phyloP scores from a whole-genome alignment of 2,797 vertebrate genomes.

The Sternotherus odoratus region DNA sequence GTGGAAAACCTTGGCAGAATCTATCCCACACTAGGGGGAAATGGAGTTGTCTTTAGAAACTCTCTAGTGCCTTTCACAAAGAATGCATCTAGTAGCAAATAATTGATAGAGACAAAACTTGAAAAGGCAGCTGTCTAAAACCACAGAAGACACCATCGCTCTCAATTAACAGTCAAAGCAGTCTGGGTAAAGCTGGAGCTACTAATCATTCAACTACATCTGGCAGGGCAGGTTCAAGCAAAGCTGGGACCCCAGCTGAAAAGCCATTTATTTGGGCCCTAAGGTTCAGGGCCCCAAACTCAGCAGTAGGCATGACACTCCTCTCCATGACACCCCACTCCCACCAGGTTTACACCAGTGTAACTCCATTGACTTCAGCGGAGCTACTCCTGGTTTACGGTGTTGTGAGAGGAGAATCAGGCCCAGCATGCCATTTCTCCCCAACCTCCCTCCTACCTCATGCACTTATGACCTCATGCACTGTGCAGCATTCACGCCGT shows the following conservation, averaged over 20 bases:
- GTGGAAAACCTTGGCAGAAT: background rate
- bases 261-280: background rate
- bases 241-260: background rate
- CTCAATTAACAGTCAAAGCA: conserved; percentile 58
- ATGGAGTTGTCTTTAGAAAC: background rate
- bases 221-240: conserved; percentile 71
- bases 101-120: background rate
- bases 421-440: background rate
- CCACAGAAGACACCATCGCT: conserved; percentile 32
- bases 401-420: background rate
- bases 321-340: background rate
- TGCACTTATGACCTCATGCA: background rate
- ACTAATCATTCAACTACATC: conserved; percentile 57
- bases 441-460: background rate
- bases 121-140: conserved; percentile 30
- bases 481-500: background rate
- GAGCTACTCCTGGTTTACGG: background rate
- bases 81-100: background rate
- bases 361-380: background rate
- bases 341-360: background rate
- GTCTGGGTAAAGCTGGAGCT: conserved; percentile 60
- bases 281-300: background rate
- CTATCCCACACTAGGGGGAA: background rate
- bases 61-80: background rate
- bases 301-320: background rate